phyloP scores from a whole-genome alignment of 1,140 invertebrate species.

The Euura saliciscinereae region DNA sequence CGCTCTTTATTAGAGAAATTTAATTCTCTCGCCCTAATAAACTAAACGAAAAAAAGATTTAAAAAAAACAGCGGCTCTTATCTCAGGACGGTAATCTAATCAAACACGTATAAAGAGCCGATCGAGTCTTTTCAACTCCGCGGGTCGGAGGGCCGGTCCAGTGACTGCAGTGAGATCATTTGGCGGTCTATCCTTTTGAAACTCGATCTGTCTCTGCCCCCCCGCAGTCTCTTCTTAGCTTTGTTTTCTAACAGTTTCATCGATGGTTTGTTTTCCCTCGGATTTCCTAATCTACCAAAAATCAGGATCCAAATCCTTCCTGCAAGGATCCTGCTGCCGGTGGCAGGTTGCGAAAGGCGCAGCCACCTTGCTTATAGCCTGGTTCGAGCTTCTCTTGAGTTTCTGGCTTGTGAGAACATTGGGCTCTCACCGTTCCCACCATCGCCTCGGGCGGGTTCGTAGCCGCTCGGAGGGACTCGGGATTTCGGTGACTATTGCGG shows the following conservation, averaged over 20 bases:
- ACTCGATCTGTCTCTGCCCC: conserved; percentile 35
- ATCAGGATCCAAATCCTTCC: neutral
- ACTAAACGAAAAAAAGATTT: too few species aligned
- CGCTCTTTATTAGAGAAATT: too few species aligned
- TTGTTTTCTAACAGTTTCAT: neutral
- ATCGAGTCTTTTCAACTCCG: too few species aligned
- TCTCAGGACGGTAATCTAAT: too few species aligned
- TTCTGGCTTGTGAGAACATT: conserved; percentile 55
- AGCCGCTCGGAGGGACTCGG: conserved; percentile 43
- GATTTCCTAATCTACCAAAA: neutral
- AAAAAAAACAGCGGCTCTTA: too few species aligned
- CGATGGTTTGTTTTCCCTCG: neutral
- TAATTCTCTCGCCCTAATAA: too few species aligned
- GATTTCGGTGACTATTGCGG: conserved; percentile 11
- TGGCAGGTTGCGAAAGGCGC: neutral
- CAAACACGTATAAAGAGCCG: too few species aligned
- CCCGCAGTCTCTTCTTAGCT: too few species aligned
- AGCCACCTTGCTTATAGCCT: conserved; percentile 22
- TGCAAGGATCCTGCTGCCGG: neutral
- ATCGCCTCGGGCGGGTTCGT: conserved; percentile 54
- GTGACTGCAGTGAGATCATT: conserved; percentile 34
- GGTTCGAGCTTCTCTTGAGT: conserved; percentile 30
- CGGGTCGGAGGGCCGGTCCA: conserved; percentile 22
- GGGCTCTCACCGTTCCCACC: conserved; percentile 58
- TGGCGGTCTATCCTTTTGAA: conserved; percentile 43